Base-by-base conservation (phyloP, 1,140 invertebrate genomes). In the Stegodyphus dumicola region DNA sequence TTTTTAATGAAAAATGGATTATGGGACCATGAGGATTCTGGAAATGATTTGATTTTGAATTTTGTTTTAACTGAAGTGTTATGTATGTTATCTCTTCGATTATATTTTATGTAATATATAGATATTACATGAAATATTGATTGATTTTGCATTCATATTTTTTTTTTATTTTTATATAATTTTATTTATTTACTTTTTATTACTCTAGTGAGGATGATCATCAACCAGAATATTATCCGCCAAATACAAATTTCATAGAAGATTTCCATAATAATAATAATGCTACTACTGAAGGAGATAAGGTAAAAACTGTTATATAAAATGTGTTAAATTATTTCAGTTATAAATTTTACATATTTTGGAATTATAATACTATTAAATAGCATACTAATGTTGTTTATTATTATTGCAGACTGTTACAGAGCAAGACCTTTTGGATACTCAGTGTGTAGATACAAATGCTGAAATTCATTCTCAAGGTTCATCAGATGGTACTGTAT, bases 401-500 rank as follows among this genome's bases (percentile, higher is more conserved):
- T 51, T 56, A 18, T 54, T 53, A 53, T 67, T 67, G 18, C 53
- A 75, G 80, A 15, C 71, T 11, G 54, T 56, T 49, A 53, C 49
- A 65, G 81, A 85, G 52, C 48, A 52, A 6, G n/a, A 85, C 6
- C 74, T 77, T 11, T 85, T 85, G 33, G 64, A 85, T 60, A 17
- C 73, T 1, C 81, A 85, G 13, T 75, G 71, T n/a, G 51, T 66
- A 7, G 80, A 83, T 75, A 49, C 56, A 17, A 74, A 66, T 56
- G 49, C 60, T 56, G 81, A 85, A 77, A 77, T 66, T 17, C 73
- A 76, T n/a, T 85, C 81, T 18, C 81, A 85, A 85, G 81, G 73
- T 15, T 85, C 81, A 56, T 85, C 81, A 18, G 81, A 85, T 76
- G 74, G 81, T 85, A 60, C 5, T 9, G 9, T 60, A 33, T 33